phyloP scores from a whole-genome alignment of 2,797 vertebrate genomes.

The Mormyrops boulengeri region DNA sequence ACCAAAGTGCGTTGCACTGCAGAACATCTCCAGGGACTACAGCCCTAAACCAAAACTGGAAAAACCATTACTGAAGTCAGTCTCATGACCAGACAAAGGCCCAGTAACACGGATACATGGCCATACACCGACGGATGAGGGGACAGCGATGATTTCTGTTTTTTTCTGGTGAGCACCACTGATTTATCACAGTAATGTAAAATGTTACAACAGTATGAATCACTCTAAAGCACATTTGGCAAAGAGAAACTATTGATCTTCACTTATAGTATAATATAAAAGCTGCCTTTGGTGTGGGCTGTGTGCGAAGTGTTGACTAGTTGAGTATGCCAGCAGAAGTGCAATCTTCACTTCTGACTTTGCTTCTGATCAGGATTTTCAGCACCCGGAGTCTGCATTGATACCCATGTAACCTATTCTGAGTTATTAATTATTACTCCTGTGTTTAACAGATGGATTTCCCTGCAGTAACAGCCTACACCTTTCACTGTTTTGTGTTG shows the following conservation, averaged over 20 bases:
- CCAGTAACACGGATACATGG: background rate
- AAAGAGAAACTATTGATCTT: constrained; percentile 11
- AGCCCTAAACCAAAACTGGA: background rate
- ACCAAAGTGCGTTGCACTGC: background rate
- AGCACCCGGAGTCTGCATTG: background rate
- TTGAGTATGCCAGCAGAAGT: background rate
- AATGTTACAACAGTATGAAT: constrained; percentile 13
- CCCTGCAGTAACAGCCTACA: background rate
- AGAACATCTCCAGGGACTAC: background rate
- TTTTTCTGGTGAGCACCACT: background rate
- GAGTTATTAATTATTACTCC: background rate
- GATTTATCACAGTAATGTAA: constrained; percentile 14
- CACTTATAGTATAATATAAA: constrained; percentile 6
- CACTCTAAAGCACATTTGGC: constrained; percentile 10
- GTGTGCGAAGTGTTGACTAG: background rate
- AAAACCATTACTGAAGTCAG: background rate
- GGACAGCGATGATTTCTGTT: background rate
- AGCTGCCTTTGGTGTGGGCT: constrained; percentile 8
- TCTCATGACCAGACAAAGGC: background rate
- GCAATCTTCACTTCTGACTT: background rate
- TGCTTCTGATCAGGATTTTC: background rate
- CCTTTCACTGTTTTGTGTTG: background rate
- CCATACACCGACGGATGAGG: background rate
- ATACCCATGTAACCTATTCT: background rate
- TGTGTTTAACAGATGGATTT: constrained; percentile 3